These are phyloP conservation scores for Astyanax mexicanus DNA, from an alignment of 2,797 vertebrate species.

Conservation along the genomic window DNA sequence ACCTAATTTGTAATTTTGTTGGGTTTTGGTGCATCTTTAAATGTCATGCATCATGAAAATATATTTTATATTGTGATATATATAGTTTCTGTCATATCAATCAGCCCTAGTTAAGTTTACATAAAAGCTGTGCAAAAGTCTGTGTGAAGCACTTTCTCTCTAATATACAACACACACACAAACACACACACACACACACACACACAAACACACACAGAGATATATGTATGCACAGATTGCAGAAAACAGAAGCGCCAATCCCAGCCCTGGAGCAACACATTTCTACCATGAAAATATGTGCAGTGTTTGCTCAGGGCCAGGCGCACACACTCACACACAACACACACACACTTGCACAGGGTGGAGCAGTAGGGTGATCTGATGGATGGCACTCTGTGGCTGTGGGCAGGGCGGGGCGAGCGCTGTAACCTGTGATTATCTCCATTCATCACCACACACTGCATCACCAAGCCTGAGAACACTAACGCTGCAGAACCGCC, in stretches of 20 bases:
- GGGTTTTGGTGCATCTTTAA: too few relatives aligned
- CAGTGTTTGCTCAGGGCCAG: conserved; percentile 72
- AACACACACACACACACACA: conserved; percentile 28
- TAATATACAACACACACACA: conserved; percentile 44
- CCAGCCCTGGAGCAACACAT: conserved; percentile 80
- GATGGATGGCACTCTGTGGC: conserved; percentile 79
- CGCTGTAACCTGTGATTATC: conserved; percentile 81
- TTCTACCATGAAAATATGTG: conserved; percentile 71
- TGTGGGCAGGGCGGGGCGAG: conserved; percentile 74
- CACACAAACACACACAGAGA: conserved; percentile 32
- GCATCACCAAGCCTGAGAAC: conserved; percentile 69
- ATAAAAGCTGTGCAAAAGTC: conserved; percentile 22
- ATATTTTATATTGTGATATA: too few relatives aligned
- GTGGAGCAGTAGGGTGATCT: conserved; percentile 58
- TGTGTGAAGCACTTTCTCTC: too few relatives aligned
- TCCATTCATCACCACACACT: conserved; percentile 79
- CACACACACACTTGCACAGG: conserved; percentile 33
- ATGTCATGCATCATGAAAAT: too few relatives aligned
- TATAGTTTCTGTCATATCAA: too few relatives aligned
- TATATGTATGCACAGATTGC: conserved; percentile 27
- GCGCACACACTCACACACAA: conserved; percentile 50
- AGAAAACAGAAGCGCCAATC: conserved; percentile 64
- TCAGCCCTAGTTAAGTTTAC: too few relatives aligned
- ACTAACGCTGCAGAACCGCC: conserved; percentile 64
- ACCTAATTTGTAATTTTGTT: too few relatives aligned